Conservation (phyloP, 2,888 invertebrate genomes). For the Conistra vaccinii region DNA sequence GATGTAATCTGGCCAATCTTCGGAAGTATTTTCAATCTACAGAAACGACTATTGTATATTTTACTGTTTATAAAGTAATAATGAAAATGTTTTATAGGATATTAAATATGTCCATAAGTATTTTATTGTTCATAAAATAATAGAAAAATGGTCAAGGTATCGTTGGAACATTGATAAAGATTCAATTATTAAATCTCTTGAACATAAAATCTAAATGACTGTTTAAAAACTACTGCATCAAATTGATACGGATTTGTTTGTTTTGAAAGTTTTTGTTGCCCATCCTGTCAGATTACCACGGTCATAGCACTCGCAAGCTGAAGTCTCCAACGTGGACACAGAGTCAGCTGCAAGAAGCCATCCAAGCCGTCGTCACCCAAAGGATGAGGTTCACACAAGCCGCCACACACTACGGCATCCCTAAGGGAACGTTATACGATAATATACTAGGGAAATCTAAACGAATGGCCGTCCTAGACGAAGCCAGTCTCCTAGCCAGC, state of each 20-base stretch:
- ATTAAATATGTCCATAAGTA: constrained; percentile 43
- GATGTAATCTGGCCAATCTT: constrained; percentile 46
- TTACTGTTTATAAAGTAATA: constrained; percentile 56
- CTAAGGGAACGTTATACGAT: constrained; percentile 94
- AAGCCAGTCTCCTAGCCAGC: constrained; percentile 90
- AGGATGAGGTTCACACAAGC: constrained; percentile 95
- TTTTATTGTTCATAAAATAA: constrained; percentile 52
- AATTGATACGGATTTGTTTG: constrained; percentile 33
- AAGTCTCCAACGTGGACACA: constrained; percentile 95
- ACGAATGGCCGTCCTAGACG: constrained; percentile 94
- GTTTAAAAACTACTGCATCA: constrained; percentile 37
- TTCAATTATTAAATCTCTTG: not conserved
- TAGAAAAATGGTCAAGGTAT: constrained; percentile 12
- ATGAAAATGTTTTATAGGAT: constrained; percentile 47
- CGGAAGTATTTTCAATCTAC: constrained; percentile 50
- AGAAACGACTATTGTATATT: constrained; percentile 50
- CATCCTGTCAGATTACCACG: constrained; percentile 87
- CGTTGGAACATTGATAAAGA: constrained; percentile 5
- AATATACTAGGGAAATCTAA: constrained; percentile 95
- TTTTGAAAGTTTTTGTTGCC: constrained; percentile 72
- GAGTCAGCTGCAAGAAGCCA: constrained; percentile 93
- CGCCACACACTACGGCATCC: constrained; percentile 93
- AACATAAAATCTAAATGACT: not conserved
- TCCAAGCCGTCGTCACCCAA: constrained; percentile 94
- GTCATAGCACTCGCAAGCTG: constrained; percentile 92